Evolutionary conservation across 2,113 vertebrate species (phyloP).

Genomic region (Laterallus jamaicensis): DNA sequence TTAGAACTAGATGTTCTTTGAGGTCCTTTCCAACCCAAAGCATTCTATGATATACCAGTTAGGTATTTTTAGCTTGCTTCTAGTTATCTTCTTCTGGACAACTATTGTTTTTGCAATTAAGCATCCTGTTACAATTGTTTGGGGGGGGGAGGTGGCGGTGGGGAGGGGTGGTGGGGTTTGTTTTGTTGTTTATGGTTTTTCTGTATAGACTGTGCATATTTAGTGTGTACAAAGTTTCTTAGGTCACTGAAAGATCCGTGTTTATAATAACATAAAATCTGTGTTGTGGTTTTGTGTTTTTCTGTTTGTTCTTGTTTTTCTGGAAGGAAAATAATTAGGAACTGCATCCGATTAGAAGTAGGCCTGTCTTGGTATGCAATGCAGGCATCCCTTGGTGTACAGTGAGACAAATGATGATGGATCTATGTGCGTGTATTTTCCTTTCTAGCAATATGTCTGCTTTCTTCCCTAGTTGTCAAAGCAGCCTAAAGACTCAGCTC

Average conservation of each 20-base stretch:
- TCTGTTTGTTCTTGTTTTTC: neutral
- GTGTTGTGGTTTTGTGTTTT: neutral
- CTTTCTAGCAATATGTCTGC: neutral
- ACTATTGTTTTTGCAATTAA: constrained; percentile 15
- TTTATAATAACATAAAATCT: neutral
- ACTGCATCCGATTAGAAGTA: neutral
- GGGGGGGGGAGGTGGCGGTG: no score
- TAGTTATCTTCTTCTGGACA: constrained; percentile 6
- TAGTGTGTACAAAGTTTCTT: neutral
- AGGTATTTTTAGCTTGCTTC: constrained; percentile 5
- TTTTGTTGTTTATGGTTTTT: neutral
- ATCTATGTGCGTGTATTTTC: neutral
- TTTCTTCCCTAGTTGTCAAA: neutral
- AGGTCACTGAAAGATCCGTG: neutral
- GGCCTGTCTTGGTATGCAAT: neutral
- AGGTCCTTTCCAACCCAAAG: no score
- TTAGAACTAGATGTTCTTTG: no score
- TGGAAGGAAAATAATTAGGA: neutral
- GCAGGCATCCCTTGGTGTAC: neutral
- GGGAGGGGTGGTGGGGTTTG: neutral
- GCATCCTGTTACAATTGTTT: neutral
- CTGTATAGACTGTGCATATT: neutral
- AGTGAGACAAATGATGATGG: neutral
- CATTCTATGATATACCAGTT: neutral
- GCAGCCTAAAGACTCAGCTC: neutral